Base-by-base conservation (phyloP, 1,140 invertebrate genomes). In the Melitaea cinxia region DNA sequence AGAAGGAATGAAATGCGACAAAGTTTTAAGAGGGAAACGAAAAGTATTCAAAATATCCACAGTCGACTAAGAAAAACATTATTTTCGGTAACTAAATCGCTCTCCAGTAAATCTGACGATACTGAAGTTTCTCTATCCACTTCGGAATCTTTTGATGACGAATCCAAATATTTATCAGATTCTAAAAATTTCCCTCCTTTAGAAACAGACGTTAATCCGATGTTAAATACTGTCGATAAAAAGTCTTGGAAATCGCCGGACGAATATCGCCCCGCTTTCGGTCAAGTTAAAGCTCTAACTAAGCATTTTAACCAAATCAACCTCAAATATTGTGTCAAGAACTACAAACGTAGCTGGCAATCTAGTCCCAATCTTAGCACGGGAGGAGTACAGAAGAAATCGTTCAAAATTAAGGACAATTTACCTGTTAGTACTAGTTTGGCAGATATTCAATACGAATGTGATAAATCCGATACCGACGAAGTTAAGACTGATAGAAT, bases 211-310 rank as follows among this genome's bases (percentile, higher is more conserved):
- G 21, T 55, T 14, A 56, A 61, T 33, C 68, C 80, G 68, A 80
- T 88, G 23, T 66, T 89, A 42, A 78, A 85, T 54, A 77, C 72
- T 24, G 88, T 92, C 5, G 90, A 92, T 30, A 89, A 87, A 12
- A 93, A 93, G 64, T 93, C 91, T n/a, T 93, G 93, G 93, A 93
- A 93, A 60, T 93, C 93, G 0, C 93, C 93, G 1, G 93, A 93
- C 57, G 93, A 93, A 52, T 93, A 92, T 17, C 82, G 93, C 28
- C 88, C 94, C 1, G 92, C 93, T 0, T 92, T 91, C 50, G 94
- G 94, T 1, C 91, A 93, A 83, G 94, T 95, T 0, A 93, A 93
- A 47, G 93, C 93, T 0, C 70, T 95, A 14, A 92, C 94, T 3
- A 93, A 93, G 82, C 93, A 93, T 71, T 95, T 94, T 69, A 90